Evolutionary conservation across 2,113 vertebrate species (phyloP), one percentile per base, ranked within the genome.

Genomic region (Paedocypris sp.): DNA sequence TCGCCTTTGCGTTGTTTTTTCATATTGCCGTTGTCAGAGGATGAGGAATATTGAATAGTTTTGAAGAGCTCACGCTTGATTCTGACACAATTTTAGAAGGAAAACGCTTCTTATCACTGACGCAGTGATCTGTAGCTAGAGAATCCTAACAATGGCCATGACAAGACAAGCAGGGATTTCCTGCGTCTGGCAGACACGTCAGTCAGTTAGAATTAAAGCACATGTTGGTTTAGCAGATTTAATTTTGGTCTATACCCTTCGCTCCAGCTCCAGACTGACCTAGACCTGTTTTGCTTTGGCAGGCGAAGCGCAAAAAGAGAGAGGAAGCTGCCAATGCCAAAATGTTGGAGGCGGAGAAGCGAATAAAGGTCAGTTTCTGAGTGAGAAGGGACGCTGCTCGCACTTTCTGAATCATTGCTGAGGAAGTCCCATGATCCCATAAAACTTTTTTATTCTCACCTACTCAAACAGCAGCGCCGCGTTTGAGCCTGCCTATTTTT

Each of bases 231-330:
- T 79, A 74, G 75, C 68, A 23, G 33, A 28, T 64, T 63, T 77
- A 23, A 50, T 70, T 45, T 20, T 11, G n/a, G 22, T 25, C 45
- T 60, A 43, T 23, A 39, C 49, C 67, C 66, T 43, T 69, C 67
- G 65, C 13, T 19, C n/a, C 6, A 22, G 49, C 49, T 35, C 35
- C 79, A 73, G 74, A 74, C 77, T 89, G 82, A 85, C 81, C 79
- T 73, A 80, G 81, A 89, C 85, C 80, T 86, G 73, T 85, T 91
- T 84, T 89, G 79, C 84, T 85, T 88, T 85, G 81, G 81, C 83
- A 98, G 95, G 95, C 93, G 63, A 99, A 99, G 89, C 90, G 94
- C 80, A 96, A 88, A 83, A 98, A 93, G 89, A 97, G 94, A 71
- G 91, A 99, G 82, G 94, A 98, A 85, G 93, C 87, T 20, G 92